Conservation (phyloP, 1,140 invertebrate species). For the Scaptomyza montana region DNA sequence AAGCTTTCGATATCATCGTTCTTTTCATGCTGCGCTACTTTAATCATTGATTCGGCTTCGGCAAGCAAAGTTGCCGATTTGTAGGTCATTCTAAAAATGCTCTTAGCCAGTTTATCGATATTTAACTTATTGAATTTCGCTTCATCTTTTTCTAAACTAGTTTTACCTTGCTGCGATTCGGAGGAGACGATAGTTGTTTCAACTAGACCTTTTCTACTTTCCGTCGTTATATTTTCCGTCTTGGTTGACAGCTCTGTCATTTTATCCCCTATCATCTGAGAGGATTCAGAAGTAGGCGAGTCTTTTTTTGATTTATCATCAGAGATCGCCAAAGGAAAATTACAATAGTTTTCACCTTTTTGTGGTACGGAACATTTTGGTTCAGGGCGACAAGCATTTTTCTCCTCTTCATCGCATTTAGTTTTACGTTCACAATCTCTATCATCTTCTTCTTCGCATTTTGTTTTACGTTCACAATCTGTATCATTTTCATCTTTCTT, state of each 20-base stretch:
- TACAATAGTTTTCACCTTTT: not conserved
- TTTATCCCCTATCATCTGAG: too few relatives aligned
- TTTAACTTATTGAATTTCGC: not conserved
- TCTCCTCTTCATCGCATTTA: not conserved
- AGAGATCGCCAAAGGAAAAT: too few relatives aligned
- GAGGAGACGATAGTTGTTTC: not conserved
- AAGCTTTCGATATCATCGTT: not conserved
- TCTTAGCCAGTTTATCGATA: conserved; percentile 30
- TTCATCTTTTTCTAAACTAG: not conserved
- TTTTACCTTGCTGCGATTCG: not conserved
- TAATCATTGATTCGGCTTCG: conserved; percentile 39
- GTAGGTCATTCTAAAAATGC: conserved; percentile 39
- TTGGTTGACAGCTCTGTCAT: too few relatives aligned
- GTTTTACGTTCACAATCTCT: not conserved
- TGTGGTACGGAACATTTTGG: not conserved
- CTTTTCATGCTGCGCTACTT: conserved; percentile 10
- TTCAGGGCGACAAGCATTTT: not conserved
- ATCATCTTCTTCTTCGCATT: not conserved
- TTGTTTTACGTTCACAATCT: not conserved
- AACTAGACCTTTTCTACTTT: not conserved
- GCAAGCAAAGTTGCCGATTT: conserved; percentile 32
- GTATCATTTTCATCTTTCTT: not conserved
- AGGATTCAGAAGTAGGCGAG: not conserved
- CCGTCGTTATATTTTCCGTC: too few relatives aligned
- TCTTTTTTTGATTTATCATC: not conserved